These are phyloP conservation scores for Calidris pygmaea DNA, from an alignment of 2,113 vertebrate genomes.

Conservation along the genomic window DNA sequence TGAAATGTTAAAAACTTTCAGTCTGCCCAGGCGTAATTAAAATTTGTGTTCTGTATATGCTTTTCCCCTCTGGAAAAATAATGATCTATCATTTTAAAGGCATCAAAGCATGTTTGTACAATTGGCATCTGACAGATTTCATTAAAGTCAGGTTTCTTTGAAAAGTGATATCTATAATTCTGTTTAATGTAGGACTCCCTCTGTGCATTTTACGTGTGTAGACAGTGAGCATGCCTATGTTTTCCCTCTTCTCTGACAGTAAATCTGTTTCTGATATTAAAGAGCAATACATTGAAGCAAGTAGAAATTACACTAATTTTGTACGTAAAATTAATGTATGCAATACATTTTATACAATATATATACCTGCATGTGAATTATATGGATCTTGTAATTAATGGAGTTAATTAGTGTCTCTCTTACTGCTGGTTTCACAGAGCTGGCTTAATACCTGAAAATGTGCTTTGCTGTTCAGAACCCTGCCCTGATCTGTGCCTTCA, in stretches of 20 bases:
- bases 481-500: neutral
- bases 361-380: neutral
- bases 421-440: neutral
- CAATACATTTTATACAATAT: neutral
- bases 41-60: neutral
- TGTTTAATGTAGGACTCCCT: neutral
- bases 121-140: neutral
- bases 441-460: neutral
- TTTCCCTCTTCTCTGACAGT: neutral
- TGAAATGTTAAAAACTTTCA: neutral
- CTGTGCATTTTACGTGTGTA: neutral
- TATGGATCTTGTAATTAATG: neutral
- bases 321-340: neutral
- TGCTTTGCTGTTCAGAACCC: neutral
- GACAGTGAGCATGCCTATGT: neutral
- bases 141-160: neutral
- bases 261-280: neutral
- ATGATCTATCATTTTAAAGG: neutral
- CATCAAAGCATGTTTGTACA: neutral
- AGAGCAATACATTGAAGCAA: neutral
- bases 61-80: neutral
- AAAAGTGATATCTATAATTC: neutral
- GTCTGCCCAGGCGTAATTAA: neutral
- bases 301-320: neutral
- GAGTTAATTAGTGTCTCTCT: neutral